Evolutionary conservation across 1,140 invertebrate species (phyloP).

Genomic region (Drosophila littoralis): DNA sequence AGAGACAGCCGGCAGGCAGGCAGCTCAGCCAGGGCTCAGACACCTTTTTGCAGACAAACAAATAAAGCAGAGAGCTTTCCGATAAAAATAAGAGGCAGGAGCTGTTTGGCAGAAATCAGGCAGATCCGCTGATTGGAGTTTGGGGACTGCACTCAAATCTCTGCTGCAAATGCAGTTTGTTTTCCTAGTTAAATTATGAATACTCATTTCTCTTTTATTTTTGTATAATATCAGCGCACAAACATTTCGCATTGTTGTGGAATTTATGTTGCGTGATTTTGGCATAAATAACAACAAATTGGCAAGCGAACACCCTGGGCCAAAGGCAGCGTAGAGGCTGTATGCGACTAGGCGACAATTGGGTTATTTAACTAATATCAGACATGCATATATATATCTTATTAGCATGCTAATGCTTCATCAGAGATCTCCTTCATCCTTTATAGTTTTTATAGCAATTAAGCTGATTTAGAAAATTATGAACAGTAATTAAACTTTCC

Average conservation of each 20-base stretch:
- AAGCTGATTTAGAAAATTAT: too few relatives aligned
- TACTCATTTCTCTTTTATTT: constrained; percentile 33
- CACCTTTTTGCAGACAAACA: constrained; percentile 17
- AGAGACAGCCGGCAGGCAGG: not conserved
- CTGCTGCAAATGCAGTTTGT: constrained; percentile 1
- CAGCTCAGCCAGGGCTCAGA: constrained; percentile 11
- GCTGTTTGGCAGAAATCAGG: not conserved
- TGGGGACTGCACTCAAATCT: constrained; percentile 1
- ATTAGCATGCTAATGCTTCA: too few relatives aligned
- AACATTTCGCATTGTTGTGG: constrained; percentile 41
- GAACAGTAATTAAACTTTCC: too few relatives aligned
- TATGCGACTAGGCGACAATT: not conserved
- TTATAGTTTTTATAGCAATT: too few relatives aligned
- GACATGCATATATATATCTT: too few relatives aligned
- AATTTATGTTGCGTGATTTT: constrained; percentile 54
- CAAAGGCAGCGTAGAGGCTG: not conserved
- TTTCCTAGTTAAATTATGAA: constrained; percentile 49
- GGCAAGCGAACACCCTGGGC: not conserved
- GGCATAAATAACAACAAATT: constrained; percentile 63
- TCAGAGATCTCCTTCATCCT: too few relatives aligned
- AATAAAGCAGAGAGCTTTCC: not conserved
- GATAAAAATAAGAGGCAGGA: not conserved
- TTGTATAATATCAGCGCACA: constrained; percentile 12
- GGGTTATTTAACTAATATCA: too few relatives aligned
- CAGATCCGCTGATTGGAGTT: constrained; percentile 9